phyloP scores from a whole-genome alignment of 2,797 vertebrate species.

The Gymnoscopelus braueri region DNA sequence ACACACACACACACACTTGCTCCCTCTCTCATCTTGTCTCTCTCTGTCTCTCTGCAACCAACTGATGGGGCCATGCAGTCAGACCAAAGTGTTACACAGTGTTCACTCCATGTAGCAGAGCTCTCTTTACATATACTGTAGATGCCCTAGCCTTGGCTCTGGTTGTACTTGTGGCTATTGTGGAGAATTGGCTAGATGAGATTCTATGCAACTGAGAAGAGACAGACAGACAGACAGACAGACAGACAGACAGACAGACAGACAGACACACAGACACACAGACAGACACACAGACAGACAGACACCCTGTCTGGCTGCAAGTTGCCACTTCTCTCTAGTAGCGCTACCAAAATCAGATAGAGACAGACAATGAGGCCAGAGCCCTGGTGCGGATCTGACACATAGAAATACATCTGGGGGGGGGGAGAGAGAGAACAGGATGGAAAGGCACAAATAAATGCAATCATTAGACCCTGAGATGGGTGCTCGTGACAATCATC shows the following conservation, averaged over 20 bases:
- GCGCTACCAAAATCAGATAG: conserved; percentile 28
- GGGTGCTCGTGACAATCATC: conserved; percentile 8
- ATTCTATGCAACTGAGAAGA: conserved; percentile 26
- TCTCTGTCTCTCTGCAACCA: conserved; percentile 10
- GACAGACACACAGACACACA: neutral
- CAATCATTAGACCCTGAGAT: conserved; percentile 8
- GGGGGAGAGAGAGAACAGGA: conserved; percentile 37
- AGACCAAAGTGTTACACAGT: conserved; percentile 16
- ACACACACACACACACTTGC: conserved; percentile 26
- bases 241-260: neutral
- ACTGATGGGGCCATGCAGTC: conserved; percentile 23
- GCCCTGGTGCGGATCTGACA: conserved; percentile 51
- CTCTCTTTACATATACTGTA: conserved; percentile 62
- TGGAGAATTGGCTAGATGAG: conserved; percentile 33
- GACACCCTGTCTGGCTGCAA: conserved; percentile 32
- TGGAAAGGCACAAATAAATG: neutral
- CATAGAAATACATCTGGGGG: conserved; percentile 42
- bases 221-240: too few species aligned
- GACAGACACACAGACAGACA: neutral
- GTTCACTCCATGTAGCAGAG: neutral
- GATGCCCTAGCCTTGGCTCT: conserved; percentile 28
- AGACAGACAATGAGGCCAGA: conserved; percentile 43
- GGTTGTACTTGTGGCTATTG: conserved; percentile 2
- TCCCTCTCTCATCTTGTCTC: conserved; percentile 12
- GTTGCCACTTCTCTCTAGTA: conserved; percentile 41